Evolutionary conservation across 2,888 invertebrate species (phyloP).

Genomic region (Drosophila lutescens): DNA sequence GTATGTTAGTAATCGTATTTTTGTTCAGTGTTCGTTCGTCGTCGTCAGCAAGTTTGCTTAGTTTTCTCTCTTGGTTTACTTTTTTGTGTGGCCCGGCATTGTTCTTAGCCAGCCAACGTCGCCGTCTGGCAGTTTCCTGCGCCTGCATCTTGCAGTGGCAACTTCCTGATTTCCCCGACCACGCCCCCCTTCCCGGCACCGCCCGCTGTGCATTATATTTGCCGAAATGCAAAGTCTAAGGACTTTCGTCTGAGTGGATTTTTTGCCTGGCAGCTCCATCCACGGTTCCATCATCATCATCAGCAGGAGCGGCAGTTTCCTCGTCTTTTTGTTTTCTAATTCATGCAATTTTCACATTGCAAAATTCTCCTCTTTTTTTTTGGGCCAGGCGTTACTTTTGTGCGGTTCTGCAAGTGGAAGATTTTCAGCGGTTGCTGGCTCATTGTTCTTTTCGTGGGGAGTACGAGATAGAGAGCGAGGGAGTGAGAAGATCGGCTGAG

Average conservation of each 20-base stretch:
- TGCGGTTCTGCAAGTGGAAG: conserved; percentile 21
- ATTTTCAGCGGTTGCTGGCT: conserved; percentile 24
- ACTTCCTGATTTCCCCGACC: conserved; percentile 72
- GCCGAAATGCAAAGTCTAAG: conserved; percentile 82
- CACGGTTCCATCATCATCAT: conserved; percentile 28
- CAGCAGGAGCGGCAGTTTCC: conserved; percentile 46
- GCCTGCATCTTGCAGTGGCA: conserved; percentile 65
- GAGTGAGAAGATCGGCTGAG: conserved; percentile 29
- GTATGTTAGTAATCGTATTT: no score
- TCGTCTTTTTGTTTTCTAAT: conserved; percentile 54
- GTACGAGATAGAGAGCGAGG: not conserved
- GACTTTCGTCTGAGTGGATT: conserved; percentile 83
- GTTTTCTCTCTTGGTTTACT: conserved; percentile 47
- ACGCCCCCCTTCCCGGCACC: not conserved
- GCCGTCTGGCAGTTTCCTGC: conserved; percentile 42
- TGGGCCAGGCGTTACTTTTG: conserved; percentile 37
- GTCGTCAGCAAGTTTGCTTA: conserved; percentile 43
- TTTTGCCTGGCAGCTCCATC: conserved; percentile 51
- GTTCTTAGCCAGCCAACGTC: conserved; percentile 61
- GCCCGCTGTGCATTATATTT: conserved; percentile 64
- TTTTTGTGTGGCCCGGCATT: conserved; percentile 57
- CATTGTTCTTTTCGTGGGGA: conserved; percentile 33
- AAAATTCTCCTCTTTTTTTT: conserved; percentile 52
- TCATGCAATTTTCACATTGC: conserved; percentile 75
- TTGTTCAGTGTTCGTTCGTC: conserved; percentile 6